phyloP scores from a whole-genome alignment of 2,888 invertebrate species.

The Erannis defoliaria region DNA sequence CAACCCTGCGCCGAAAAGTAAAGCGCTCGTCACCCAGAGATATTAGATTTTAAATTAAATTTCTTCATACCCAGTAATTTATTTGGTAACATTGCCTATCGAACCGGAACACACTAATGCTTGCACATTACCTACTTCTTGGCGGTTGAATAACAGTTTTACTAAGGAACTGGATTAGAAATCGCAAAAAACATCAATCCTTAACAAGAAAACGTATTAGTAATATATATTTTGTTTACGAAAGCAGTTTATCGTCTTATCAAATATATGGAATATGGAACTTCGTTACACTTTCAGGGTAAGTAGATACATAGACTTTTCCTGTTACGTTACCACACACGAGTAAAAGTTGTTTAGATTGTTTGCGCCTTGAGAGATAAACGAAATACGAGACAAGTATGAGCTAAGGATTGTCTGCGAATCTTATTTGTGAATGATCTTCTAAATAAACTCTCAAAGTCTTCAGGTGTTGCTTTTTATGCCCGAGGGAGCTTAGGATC shows the following conservation, averaged over 20 bases:
- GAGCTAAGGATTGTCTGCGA: conserved; percentile 16
- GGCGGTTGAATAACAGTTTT: no score
- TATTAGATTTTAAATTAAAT: no score
- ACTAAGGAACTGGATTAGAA: no score
- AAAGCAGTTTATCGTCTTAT: conserved; percentile 10
- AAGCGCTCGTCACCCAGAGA: no score
- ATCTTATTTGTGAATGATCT: conserved; percentile 22
- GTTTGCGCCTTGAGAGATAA: conserved; percentile 10
- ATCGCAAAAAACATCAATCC: background rate
- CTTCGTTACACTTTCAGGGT: conserved; percentile 1
- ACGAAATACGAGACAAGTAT: conserved; percentile 21
- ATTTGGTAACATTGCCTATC: no score
- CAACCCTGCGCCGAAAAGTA: no score
- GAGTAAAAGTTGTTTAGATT: conserved; percentile 16
- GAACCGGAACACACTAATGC: no score
- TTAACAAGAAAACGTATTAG: background rate
- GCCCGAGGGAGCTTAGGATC: background rate
- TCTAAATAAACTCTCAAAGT: conserved; percentile 1
- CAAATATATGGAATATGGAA: background rate
- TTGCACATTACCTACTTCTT: no score
- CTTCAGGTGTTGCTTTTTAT: background rate
- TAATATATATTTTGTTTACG: conserved; percentile 1
- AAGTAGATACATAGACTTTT: conserved; percentile 11
- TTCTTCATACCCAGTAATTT: no score
- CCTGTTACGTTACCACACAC: conserved; percentile 7